A percentile compares a stretch with the other conserved stretches of the same genome.
Evolutionary conservation across 2,888 invertebrate species (phyloP).

Genomic region (Pantelozetes paolii): DNA sequence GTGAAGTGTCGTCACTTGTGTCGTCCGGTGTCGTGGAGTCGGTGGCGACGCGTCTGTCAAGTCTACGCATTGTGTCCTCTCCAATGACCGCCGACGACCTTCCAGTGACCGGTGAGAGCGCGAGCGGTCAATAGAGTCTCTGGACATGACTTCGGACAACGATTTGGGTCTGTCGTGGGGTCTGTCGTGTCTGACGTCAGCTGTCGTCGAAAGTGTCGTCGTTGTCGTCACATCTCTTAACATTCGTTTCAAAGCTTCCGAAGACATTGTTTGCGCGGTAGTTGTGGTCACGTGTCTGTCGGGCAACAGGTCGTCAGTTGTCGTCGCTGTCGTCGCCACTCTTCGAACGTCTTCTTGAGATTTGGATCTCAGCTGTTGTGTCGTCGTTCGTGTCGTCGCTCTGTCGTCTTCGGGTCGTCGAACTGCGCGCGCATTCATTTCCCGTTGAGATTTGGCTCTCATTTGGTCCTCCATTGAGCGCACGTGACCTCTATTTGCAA

Average conservation of each 20-base stretch:
- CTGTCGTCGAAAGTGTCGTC: conserved; percentile 40
- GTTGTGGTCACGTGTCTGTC: conserved; percentile 41
- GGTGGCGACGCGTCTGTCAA: conserved; percentile 72
- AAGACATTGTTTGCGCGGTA: conserved; percentile 36
- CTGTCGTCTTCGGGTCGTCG: background rate
- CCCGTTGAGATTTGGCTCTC: background rate
- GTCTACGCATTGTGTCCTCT: conserved; percentile 64
- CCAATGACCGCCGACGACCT: conserved; percentile 48
- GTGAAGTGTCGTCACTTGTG: no score
- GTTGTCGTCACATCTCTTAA: conserved; percentile 31
- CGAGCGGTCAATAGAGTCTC: conserved; percentile 49
- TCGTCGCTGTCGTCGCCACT: conserved; percentile 41
- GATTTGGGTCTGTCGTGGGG: conserved; percentile 32
- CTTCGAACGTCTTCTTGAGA: conserved; percentile 18
- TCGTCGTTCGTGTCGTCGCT: conserved; percentile 7
- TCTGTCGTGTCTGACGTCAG: background rate
- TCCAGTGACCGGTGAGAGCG: conserved; percentile 47
- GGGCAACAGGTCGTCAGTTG: conserved; percentile 38
- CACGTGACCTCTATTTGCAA: conserved; percentile 28
- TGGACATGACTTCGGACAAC: conserved; percentile 25
- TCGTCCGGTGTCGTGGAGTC: conserved; percentile 66
- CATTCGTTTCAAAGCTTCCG: conserved; percentile 17
- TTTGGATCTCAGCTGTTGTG: conserved; percentile 19
- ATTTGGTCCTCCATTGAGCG: conserved; percentile 40
- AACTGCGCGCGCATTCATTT: background rate